Percentiles rank a stretch among this genome's conserved stretches.
These are phyloP conservation scores for Capromys pilorides DNA, from an alignment of 2,797 vertebrate species.

Conservation along the genomic window DNA sequence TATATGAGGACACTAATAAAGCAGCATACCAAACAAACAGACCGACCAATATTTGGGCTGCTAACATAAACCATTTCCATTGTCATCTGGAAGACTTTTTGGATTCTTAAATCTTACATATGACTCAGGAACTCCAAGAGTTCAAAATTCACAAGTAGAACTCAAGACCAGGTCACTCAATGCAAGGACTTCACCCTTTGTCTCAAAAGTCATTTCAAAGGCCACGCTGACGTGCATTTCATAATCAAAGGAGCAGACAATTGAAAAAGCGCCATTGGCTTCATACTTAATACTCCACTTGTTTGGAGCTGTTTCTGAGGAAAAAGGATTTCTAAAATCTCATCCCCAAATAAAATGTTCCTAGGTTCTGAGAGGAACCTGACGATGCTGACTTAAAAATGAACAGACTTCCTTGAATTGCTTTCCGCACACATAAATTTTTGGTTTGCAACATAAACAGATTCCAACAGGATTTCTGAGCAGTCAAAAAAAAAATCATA, in stretches of 20 bases:
- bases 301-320: slow-evolving; percentile 13
- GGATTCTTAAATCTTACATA: slow-evolving; percentile 25
- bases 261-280: neutral
- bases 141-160: slow-evolving; percentile 47
- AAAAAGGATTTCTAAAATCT: slow-evolving; percentile 3
- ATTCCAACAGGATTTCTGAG: slow-evolving; percentile 27
- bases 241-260: neutral
- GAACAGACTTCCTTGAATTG: slow-evolving; percentile 10
- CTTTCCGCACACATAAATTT: neutral
- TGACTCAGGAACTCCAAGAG: slow-evolving; percentile 36
- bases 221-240: neutral
- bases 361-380: neutral
- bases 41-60: slow-evolving; percentile 49
- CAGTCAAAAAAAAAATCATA: neutral
- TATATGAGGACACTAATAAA: slow-evolving; percentile 76
- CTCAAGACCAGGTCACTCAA: slow-evolving; percentile 37
- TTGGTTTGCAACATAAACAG: slow-evolving; percentile 21
- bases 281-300: neutral
- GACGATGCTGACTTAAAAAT: neutral
- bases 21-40: slow-evolving; percentile 59
- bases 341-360: slow-evolving; percentile 24
- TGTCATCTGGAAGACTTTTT: slow-evolving; percentile 62
- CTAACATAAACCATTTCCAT: slow-evolving; percentile 44
- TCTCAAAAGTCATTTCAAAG: slow-evolving; percentile 25
- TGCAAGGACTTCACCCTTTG: neutral